A percentile compares a stretch with the other conserved stretches of the same genome.
These are phyloP conservation scores for Sarcoramphus papa DNA, from an alignment of 2,797 vertebrate species.

Conservation along the genomic window DNA sequence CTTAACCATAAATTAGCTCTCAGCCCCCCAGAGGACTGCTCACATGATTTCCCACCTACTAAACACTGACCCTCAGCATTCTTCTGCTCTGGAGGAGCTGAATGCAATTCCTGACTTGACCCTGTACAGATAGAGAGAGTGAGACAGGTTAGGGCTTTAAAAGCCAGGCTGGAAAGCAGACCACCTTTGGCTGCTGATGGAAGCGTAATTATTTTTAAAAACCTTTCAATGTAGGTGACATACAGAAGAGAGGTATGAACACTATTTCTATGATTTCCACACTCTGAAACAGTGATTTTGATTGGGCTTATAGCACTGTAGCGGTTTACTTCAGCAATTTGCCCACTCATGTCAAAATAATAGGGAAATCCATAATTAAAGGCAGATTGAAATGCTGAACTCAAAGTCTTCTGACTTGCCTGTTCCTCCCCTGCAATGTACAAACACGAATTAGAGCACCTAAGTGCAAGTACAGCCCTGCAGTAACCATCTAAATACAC, in stretches of 20 bases:
- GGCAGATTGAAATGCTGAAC: not conserved
- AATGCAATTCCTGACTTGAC: not conserved
- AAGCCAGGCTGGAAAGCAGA: not conserved
- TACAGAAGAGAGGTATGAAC: not conserved
- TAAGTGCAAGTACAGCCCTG: not conserved
- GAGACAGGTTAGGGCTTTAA: not conserved
- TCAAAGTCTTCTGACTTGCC: not conserved
- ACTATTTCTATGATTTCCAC: no score
- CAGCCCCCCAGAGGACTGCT: not conserved
- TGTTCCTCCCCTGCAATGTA: not conserved
- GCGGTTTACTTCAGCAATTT: not conserved
- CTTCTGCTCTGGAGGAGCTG: not conserved
- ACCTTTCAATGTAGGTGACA: not conserved
- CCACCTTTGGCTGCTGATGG: not conserved
- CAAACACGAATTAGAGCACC: accelerated
- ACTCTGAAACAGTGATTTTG: not conserved
- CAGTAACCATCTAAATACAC: not conserved
- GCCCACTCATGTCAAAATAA: not conserved
- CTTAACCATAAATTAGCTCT: not conserved
- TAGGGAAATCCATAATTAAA: not conserved
- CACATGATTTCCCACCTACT: not conserved
- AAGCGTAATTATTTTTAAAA: not conserved
- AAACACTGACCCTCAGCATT: not conserved
- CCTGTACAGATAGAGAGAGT: not conserved
- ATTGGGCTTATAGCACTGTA: not conserved